Base-by-base conservation (phyloP, 2,888 invertebrate species). In the Drosophila nigricruria region DNA sequence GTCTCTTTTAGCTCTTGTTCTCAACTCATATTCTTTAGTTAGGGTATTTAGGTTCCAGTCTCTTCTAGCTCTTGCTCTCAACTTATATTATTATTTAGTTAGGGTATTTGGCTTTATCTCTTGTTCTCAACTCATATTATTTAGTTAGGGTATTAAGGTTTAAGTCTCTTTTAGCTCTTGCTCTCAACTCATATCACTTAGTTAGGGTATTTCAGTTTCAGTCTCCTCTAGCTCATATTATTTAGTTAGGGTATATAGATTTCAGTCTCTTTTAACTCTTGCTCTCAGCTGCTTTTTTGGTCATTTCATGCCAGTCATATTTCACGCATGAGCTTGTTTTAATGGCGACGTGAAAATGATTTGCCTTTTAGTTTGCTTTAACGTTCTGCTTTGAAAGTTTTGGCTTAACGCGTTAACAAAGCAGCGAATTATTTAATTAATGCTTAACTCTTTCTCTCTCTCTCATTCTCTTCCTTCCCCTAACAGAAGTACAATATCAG, bases 401-500 rank as follows among this genome's bases (percentile, higher is more conserved):
- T 74, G 47, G 45, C 38, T 43, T 52, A 53, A 63, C n/a, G 59
- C 25, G 16, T 32, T 64, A 42, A 59, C 34, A 64, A 42, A 47
- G 56, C 54, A 45, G 47, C 52, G 47, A 58, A 5, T 68, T 47
- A 70, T 70, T 64, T 38, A 64, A 74, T 63, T 69, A 47, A 40
- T 69, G 0, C 63, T 52, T 72, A 52, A 69, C 60, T 53, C 30
- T 36, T n/a, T 36, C n/a, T 38, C 38, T 20, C n/a, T 14, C 27
- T 49, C 20, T 59, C 1, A 25, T 16, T 30, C 10, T 5, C 5
- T 45, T 10, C 30, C 32, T 65, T 23, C 3, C 96, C 10, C 16
- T 12, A 95, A 18, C 94, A 96, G 96, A 96, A 95, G 94, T 96
- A 96, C 93, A 94, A 95, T 77, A 95, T 96, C 88, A 95, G 95